phyloP scores from a whole-genome alignment of 2,888 invertebrate genomes.

The Pilophorus perplexus region DNA sequence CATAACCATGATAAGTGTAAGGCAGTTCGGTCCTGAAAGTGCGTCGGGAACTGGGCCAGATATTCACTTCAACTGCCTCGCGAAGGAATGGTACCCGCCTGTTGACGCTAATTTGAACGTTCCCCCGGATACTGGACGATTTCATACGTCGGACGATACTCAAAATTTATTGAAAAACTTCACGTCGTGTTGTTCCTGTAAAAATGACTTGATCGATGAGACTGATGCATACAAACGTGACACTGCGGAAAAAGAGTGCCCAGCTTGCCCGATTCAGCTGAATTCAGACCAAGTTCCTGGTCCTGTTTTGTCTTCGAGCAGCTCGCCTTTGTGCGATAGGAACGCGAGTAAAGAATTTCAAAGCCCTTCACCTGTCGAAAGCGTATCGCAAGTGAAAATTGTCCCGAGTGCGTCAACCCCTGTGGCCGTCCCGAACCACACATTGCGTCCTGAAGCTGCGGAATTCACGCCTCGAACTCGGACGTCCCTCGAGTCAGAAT shows the following conservation, averaged over 20 bases:
- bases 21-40: not conserved
- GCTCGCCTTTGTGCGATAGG: not conserved
- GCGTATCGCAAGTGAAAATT: not conserved
- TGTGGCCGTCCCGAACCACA: not conserved
- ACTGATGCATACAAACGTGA: too few species aligned
- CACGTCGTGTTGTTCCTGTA: not conserved
- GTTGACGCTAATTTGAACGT: not conserved
- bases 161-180: not conserved
- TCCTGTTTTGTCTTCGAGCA: not conserved
- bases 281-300: not conserved
- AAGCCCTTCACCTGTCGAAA: not conserved
- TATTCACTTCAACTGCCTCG: not conserved
- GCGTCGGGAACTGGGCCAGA: not conserved
- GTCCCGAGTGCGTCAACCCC: not conserved
- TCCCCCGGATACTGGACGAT: not conserved
- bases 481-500: not conserved
- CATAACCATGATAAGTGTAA: constrained; percentile 2
- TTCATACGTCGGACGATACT: not conserved
- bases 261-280: too few species aligned
- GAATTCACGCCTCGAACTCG: not conserved
- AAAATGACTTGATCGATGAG: not conserved
- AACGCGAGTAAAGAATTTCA: not conserved
- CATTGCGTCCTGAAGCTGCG: too few species aligned
- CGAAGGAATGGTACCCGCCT: not conserved
- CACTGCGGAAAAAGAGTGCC: too few species aligned